These are phyloP conservation scores for Dysmachus trigonus DNA, from an alignment of 2,888 invertebrate species.

Conservation along the genomic window DNA sequence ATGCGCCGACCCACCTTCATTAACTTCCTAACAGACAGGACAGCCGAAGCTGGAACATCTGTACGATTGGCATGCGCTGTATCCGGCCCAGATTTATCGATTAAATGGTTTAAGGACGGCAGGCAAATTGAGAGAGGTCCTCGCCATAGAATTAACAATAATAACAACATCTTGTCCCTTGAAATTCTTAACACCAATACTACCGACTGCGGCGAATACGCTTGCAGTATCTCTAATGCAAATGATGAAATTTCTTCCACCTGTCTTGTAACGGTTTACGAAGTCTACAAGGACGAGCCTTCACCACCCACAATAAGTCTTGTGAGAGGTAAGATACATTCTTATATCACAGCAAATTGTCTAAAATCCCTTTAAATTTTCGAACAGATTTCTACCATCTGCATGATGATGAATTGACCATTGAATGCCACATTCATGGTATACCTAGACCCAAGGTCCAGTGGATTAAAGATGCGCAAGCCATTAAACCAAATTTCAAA, in stretches of 20 bases:
- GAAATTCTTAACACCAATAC: slow-evolving; percentile 70
- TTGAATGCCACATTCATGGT: slow-evolving; percentile 67
- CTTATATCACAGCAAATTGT: neutral
- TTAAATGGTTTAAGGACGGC: slow-evolving; percentile 81
- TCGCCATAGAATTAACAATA: slow-evolving; percentile 65
- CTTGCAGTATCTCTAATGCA: slow-evolving; percentile 76
- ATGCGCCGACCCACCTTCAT: slow-evolving; percentile 61
- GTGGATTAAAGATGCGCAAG: slow-evolving; percentile 61
- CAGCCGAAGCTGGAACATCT: slow-evolving; percentile 76
- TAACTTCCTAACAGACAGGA: slow-evolving; percentile 76
- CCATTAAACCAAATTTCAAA: slow-evolving; percentile 60
- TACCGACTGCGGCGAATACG: slow-evolving; percentile 73
- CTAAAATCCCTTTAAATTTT: neutral
- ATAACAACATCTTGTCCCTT: slow-evolving; percentile 69
- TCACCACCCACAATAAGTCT: slow-evolving; percentile 79
- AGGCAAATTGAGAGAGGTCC: slow-evolving; percentile 63
- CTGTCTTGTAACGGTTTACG: slow-evolving; percentile 79
- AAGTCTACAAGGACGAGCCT: slow-evolving; percentile 75
- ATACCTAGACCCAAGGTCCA: slow-evolving; percentile 61
- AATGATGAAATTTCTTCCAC: slow-evolving; percentile 77
- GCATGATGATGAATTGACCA: slow-evolving; percentile 69
- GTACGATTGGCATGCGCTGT: slow-evolving; percentile 83
- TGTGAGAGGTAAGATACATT: slow-evolving; percentile 67
- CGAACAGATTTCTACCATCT: slow-evolving; percentile 62
- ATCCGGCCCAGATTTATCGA: slow-evolving; percentile 75